Percentiles rank a stretch among this genome's conserved stretches.
Evolutionary conservation across 2,888 invertebrate genomes (phyloP).

Genomic region (Colletes collaris): DNA sequence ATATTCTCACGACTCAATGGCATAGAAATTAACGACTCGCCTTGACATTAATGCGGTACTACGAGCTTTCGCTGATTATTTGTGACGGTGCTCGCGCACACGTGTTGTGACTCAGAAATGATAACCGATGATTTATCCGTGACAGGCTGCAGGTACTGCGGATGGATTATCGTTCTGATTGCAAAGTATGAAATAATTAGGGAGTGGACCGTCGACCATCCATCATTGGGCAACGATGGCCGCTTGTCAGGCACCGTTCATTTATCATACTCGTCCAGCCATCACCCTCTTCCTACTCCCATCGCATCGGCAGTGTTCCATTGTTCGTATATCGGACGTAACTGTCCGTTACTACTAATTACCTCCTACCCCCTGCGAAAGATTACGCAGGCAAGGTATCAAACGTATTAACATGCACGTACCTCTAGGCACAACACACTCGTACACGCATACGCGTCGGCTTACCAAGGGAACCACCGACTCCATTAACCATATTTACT

Average conservation of each 20-base stretch:
- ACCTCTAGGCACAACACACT: constrained; percentile 33
- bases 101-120: constrained; percentile 73
- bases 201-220: constrained; percentile 80
- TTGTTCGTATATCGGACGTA: constrained; percentile 73
- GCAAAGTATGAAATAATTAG: constrained; percentile 84
- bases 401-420: constrained; percentile 71
- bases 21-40: constrained; percentile 54
- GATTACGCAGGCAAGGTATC: constrained; percentile 76
- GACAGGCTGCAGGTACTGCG: constrained; percentile 80
- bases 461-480: constrained; percentile 51
- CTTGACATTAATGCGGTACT: constrained; percentile 58
- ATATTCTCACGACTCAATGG: constrained; percentile 27
- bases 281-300: constrained; percentile 76
- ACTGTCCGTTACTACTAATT: constrained; percentile 80
- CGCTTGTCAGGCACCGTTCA: constrained; percentile 81
- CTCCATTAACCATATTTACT: constrained; percentile 67
- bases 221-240: constrained; percentile 81
- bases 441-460: constrained; percentile 40
- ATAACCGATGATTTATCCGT: constrained; percentile 81
- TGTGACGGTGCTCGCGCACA: constrained; percentile 58
- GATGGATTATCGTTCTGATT: constrained; percentile 83
- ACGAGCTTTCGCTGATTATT: constrained; percentile 54
- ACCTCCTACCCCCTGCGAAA: constrained; percentile 74
- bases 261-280: constrained; percentile 83
- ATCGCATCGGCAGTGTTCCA: constrained; percentile 72